Evolutionary conservation across 2,888 invertebrate genomes (phyloP).

Genomic region (Sinelater perroti): DNA sequence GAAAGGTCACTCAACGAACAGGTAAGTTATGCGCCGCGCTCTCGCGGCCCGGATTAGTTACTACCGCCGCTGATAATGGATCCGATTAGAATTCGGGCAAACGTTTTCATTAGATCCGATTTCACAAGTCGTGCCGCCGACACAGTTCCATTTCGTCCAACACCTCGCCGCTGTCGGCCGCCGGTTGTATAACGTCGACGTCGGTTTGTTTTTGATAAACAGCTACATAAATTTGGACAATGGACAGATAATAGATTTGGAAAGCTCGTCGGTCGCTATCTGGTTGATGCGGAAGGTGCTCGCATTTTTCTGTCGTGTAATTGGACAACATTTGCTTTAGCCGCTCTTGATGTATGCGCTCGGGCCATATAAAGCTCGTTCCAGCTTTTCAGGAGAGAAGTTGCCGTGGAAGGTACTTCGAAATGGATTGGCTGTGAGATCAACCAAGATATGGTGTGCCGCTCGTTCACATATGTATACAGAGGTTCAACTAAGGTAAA

Average conservation of each 20-base stretch:
- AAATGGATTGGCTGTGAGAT: no score
- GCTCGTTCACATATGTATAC: no score
- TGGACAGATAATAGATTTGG: conserved; percentile 30
- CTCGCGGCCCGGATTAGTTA: conserved; percentile 10
- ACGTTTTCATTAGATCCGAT: conserved; percentile 18
- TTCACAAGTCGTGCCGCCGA: conserved; percentile 18
- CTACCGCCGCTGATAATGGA: conserved; percentile 23
- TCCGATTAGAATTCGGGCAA: conserved; percentile 15
- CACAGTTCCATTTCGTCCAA: conserved; percentile 21
- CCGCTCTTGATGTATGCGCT: no score
- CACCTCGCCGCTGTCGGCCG: conserved; percentile 23
- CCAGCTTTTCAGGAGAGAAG: no score
- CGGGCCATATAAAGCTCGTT: no score
- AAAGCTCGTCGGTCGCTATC: conserved; percentile 16
- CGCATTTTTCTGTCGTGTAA: conserved; percentile 5
- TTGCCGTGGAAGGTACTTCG: no score
- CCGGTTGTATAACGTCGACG: conserved; percentile 22
- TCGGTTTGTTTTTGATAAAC: conserved; percentile 27
- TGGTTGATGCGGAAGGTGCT: conserved; percentile 6
- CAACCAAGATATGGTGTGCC: no score
- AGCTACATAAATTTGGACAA: conserved; percentile 30
- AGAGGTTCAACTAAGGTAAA: no score
- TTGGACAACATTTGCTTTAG: no score
- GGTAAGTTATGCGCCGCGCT: conserved; percentile 25
- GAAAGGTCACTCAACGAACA: conserved; percentile 31